Base-by-base conservation (phyloP, 2,113 vertebrate species). In the Dasyornis broadbenti region DNA sequence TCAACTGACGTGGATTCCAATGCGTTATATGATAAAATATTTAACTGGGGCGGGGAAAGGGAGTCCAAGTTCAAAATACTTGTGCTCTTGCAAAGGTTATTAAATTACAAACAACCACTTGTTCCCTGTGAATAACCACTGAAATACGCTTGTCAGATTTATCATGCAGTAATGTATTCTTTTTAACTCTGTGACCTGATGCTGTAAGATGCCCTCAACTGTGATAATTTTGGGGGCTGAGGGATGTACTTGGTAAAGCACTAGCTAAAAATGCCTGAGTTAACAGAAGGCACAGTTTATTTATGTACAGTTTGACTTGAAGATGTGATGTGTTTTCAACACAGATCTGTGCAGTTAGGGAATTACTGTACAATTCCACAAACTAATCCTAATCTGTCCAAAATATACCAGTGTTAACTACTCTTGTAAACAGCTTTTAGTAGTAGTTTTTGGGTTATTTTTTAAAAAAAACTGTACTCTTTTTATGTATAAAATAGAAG, bases 11-110 rank as follows among this genome's bases (percentile, higher is more conserved):
- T 92, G 72, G 86, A 94, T 96, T 86, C 76, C 88, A 95, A 0
- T 39, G 93, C 0, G 1, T 90, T 94, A 35, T 37, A 40, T 49
- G 90, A 96, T 93, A 89, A 88, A 95, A 93, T 97, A 81, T 81
- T 94, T 96, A 89, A 92, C 94, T 92, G 90, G 94, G 95, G 96
- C 0, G 80, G 95, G 88, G 92, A 94, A 90, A 89, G 69, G 76
- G 76, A 94, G 83, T 72, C 65, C 60, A 68, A 92, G 94, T 97
- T 95, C 93, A 92, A 89, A 96, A 96, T 86, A 90, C 60, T 81
- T 96, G 30, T 86, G 73, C 87, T 91, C 88, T 93, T 88, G 82
- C 49, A 75, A 45, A 93, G 79, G 69, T 81, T 94, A 76, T 95
- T 92, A 81, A 93, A 61, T 95, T 93, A 63, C 87, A 86, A 71